Evolutionary conservation across 2,113 vertebrate genomes (phyloP).

Genomic region (Gymnobelideus leadbeateri): DNA sequence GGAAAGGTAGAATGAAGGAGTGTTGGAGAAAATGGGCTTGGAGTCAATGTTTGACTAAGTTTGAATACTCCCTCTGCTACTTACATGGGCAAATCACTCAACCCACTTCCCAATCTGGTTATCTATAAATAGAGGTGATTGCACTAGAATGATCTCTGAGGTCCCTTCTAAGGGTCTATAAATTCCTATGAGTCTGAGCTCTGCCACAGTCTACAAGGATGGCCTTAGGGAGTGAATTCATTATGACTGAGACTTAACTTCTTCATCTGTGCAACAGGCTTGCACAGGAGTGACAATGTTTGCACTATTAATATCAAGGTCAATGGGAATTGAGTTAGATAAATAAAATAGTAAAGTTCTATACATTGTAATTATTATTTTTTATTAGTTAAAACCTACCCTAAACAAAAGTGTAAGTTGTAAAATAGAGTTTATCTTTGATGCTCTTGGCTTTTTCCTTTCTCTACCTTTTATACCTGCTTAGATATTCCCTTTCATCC

Average conservation of each 20-base stretch:
- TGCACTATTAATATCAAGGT: not conserved
- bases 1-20: not conserved
- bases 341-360: constrained; percentile 25
- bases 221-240: not conserved
- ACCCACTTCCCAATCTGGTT: not conserved
- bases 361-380: constrained; percentile 8
- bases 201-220: not conserved
- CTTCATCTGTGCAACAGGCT: not conserved
- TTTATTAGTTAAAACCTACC: constrained; percentile 18
- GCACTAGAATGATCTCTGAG: not conserved
- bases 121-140: not conserved
- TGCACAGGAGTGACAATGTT: not conserved
- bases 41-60: not conserved
- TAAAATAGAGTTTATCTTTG: not conserved
- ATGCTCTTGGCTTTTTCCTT: not conserved
- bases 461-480: not conserved
- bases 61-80: not conserved
- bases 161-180: not conserved
- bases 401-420: not conserved
- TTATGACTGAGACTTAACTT: constrained; percentile 30
- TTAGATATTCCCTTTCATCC: not conserved
- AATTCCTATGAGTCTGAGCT: not conserved
- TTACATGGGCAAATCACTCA: not conserved
- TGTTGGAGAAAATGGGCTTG: not conserved
- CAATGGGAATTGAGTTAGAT: constrained; percentile 34